phyloP scores from a whole-genome alignment of 2,888 invertebrate species.

The Laspeyria flexula region DNA sequence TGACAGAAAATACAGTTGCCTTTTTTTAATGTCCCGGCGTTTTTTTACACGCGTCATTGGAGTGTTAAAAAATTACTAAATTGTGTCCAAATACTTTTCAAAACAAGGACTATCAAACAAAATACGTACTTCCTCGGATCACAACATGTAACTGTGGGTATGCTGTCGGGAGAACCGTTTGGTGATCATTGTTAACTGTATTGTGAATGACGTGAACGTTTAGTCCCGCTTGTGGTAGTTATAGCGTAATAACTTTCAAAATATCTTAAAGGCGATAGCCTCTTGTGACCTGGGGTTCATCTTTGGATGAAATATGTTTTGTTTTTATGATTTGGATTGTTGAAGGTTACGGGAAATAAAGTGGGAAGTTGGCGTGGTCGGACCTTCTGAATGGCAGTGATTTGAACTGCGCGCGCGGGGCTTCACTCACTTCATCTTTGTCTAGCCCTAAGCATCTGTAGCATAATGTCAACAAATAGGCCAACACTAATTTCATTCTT shows the following conservation, averaged over 20 bases:
- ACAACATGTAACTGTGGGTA: conserved; percentile 1
- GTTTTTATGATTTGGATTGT: too few species aligned
- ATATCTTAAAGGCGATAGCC: conserved; percentile 20
- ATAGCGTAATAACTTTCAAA: conserved; percentile 21
- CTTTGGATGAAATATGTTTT: neutral
- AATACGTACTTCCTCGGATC: neutral
- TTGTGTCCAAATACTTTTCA: neutral
- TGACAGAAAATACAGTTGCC: too few species aligned
- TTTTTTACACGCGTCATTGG: neutral
- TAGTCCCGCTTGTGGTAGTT: conserved; percentile 17
- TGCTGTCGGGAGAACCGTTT: neutral
- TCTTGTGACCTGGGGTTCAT: conserved; percentile 14
- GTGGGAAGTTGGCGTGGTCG: too few species aligned
- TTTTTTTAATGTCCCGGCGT: too few species aligned
- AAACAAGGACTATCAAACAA: neutral
- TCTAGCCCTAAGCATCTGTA: too few species aligned
- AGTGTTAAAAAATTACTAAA: neutral
- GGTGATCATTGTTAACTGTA: conserved; percentile 6
- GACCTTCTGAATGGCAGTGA: too few species aligned
- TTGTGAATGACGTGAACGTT: conserved; percentile 20
- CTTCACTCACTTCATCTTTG: too few species aligned
- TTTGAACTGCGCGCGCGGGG: too few species aligned
- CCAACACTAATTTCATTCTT: too few species aligned
- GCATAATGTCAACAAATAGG: too few species aligned
- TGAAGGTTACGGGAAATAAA: too few species aligned